Percentiles rank a stretch among this genome's conserved stretches.
Conservation (phyloP, 2,797 vertebrate genomes). For the Crocodylus rhombifer region DNA sequence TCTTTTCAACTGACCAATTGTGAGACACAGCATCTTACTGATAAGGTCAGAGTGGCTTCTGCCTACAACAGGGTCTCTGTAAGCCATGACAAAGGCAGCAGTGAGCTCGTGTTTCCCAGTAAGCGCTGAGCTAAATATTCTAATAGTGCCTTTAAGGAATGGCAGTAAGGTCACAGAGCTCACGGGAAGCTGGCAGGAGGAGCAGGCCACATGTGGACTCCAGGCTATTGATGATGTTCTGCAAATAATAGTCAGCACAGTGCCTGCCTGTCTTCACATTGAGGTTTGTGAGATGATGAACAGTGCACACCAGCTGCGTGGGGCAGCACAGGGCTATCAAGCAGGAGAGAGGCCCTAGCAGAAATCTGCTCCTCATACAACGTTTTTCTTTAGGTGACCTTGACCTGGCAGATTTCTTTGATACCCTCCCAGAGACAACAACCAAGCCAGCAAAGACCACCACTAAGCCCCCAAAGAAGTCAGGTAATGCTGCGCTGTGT, state of each 20-base stretch:
- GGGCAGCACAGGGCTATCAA: background rate
- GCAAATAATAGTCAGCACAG: background rate
- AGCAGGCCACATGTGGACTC: background rate
- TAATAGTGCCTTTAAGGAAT: background rate
- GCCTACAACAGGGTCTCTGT: background rate
- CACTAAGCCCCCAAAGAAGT: slow-evolving; percentile 62
- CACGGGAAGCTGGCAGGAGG: background rate
- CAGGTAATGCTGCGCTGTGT: slow-evolving; percentile 44
- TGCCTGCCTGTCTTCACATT: background rate
- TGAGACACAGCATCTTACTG: background rate
- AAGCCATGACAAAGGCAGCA: background rate
- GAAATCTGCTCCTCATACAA: background rate
- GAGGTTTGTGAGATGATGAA: background rate
- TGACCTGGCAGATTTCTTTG: slow-evolving; percentile 64
- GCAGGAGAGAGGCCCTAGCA: background rate
- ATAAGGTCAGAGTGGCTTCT: background rate
- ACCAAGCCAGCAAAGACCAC: slow-evolving; percentile 74
- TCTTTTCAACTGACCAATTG: background rate
- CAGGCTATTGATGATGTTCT: background rate
- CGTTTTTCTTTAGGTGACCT: slow-evolving; percentile 34
- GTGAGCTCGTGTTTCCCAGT: background rate
- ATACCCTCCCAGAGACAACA: slow-evolving; percentile 52
- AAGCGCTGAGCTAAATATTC: background rate
- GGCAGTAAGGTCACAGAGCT: background rate
- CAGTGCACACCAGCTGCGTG: background rate